Conservation (phyloP, 2,797 vertebrate genomes). For the Steatocranus sp. region DNA sequence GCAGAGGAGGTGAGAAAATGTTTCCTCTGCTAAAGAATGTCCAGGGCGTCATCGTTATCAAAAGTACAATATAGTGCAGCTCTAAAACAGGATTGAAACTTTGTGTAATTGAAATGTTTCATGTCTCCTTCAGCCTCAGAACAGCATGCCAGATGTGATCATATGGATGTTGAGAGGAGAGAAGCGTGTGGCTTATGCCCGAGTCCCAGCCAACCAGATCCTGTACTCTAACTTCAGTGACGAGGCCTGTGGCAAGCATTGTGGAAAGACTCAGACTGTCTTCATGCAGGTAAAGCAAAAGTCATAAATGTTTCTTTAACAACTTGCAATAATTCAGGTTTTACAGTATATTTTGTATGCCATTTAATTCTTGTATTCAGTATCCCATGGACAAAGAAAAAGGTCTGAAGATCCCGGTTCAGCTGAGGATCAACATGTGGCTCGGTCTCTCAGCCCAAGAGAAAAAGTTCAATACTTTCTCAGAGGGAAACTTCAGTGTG, state of each 20-base stretch:
- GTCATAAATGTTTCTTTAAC: neutral
- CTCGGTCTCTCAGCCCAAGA: constrained; percentile 86
- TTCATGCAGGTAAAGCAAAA: constrained; percentile 84
- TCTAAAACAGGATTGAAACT: neutral
- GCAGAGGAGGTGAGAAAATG: constrained; percentile 82
- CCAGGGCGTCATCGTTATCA: neutral
- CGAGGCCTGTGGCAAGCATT: constrained; percentile 85
- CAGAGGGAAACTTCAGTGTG: constrained; percentile 93
- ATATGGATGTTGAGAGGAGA: constrained; percentile 98
- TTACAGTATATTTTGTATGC: neutral
- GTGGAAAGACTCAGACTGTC: constrained; percentile 89
- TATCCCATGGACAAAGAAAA: constrained; percentile 91
- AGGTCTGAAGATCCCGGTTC: constrained; percentile 84
- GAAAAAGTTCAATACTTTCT: constrained; percentile 91
- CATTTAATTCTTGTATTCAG: constrained; percentile 58
- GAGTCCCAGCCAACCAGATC: constrained; percentile 88
- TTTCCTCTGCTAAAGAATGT: neutral
- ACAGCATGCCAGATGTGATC: constrained; percentile 95
- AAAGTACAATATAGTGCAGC: neutral
- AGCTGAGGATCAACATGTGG: constrained; percentile 93
- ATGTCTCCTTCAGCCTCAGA: constrained; percentile 82
- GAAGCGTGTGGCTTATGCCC: constrained; percentile 87
- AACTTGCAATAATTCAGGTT: neutral
- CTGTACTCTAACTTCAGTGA: constrained; percentile 84
- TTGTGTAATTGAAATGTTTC: neutral